Percentiles rank a stretch among this genome's conserved stretches.
Evolutionary conservation across 2,113 vertebrate species (phyloP).

Genomic region (Leptocoma aspasia): DNA sequence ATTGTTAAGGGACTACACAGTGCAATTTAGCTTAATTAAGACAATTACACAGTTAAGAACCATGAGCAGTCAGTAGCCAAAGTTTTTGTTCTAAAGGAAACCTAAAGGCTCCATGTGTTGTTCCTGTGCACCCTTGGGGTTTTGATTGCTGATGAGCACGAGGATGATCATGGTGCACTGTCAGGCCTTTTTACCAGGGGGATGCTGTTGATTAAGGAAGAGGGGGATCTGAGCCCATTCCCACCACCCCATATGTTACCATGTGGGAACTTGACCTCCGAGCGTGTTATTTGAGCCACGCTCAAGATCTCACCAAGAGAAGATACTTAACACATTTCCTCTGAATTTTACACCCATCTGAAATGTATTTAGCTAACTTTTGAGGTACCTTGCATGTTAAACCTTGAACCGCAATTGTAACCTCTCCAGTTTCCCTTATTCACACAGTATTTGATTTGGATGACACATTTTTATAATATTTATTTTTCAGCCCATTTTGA

Average conservation of each 20-base stretch:
- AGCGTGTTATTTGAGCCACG: neutral
- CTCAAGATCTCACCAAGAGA: neutral
- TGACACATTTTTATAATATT: conserved; percentile 41
- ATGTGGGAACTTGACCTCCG: neutral
- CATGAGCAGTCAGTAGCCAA: neutral
- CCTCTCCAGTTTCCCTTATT: conserved; percentile 39
- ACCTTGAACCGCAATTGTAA: conserved; percentile 39
- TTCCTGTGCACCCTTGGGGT: neutral
- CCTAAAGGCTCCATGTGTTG: neutral
- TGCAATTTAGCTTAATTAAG: conserved; percentile 13
- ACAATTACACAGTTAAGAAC: conserved; percentile 1
- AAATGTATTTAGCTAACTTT: conserved; percentile 34
- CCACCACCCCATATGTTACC: neutral
- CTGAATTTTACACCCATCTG: conserved; percentile 30
- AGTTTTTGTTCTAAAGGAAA: neutral
- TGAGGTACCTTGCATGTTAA: conserved; percentile 33
- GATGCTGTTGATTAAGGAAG: neutral
- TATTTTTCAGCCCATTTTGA: conserved; percentile 28
- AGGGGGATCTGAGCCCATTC: neutral
- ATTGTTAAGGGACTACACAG: conserved; percentile 21
- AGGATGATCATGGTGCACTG: neutral
- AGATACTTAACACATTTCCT: conserved; percentile 22
- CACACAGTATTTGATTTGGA: conserved; percentile 62
- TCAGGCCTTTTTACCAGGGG: neutral
- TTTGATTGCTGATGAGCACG: neutral